phyloP scores from a whole-genome alignment of 2,888 invertebrate genomes.

The Vanessa cardui region DNA sequence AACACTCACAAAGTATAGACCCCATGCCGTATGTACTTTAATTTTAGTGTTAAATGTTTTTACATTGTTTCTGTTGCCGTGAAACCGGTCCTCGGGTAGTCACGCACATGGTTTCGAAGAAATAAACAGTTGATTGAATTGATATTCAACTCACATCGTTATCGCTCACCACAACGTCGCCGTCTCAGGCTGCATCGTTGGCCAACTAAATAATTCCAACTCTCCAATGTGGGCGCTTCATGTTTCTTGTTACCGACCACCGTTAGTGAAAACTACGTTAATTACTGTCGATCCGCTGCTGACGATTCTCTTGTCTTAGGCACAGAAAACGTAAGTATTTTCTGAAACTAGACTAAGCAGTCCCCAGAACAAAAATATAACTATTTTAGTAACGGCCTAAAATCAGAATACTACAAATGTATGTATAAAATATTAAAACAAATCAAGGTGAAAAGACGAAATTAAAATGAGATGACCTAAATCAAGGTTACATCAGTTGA shows the following conservation, averaged over 20 bases:
- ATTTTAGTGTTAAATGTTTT: slow-evolving; percentile 35
- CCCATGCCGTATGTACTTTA: slow-evolving; percentile 3
- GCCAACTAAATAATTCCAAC: slow-evolving; percentile 26
- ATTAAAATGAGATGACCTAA: slow-evolving; percentile 51
- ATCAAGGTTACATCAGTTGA: slow-evolving; percentile 69
- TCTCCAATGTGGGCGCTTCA: slow-evolving; percentile 55
- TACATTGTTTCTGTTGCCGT: slow-evolving; percentile 67
- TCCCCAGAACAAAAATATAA: too few species aligned
- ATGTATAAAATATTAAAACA: neutral
- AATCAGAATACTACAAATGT: too few species aligned
- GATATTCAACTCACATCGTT: slow-evolving; percentile 66
- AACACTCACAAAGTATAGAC: slow-evolving; percentile 8
- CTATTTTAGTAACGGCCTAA: too few species aligned
- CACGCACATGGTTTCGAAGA: slow-evolving; percentile 74
- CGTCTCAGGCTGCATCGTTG: slow-evolving; percentile 44
- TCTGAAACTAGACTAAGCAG: too few species aligned
- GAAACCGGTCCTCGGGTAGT: slow-evolving; percentile 70
- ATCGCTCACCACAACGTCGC: slow-evolving; percentile 49
- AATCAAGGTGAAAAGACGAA: neutral
- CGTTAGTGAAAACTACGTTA: slow-evolving; percentile 54
- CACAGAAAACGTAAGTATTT: too few species aligned
- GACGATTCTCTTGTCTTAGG: slow-evolving; percentile 32
- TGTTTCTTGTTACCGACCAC: slow-evolving; percentile 46
- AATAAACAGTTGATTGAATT: slow-evolving; percentile 77
- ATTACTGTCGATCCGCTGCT: slow-evolving; percentile 49